Percentiles rank a stretch among this genome's conserved stretches.
Evolutionary conservation across 37 sponge, comb jelly and placozoan species (phyloP).

Genomic region (Mnemiopsis leidyi): DNA sequence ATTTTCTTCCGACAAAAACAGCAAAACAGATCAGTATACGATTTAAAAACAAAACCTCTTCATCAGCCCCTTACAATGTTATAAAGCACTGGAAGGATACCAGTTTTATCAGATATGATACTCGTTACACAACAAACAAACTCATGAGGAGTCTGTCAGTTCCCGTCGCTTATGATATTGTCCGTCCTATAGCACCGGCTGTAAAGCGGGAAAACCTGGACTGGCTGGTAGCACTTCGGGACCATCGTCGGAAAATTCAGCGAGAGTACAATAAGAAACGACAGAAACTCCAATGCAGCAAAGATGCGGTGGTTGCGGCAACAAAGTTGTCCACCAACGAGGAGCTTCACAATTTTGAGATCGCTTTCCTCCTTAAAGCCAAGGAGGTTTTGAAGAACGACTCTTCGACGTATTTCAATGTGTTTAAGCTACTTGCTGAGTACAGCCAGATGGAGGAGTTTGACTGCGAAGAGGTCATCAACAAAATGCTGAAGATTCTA

Average conservation of each 20-base stretch:
- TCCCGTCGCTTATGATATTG: neutral
- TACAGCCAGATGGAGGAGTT: conserved; percentile 1
- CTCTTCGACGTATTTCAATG: conserved; percentile 22
- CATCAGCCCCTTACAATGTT: neutral
- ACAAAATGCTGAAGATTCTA: neutral
- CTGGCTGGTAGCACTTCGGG: conserved; percentile 59
- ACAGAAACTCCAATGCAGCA: neutral
- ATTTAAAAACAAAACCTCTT: neutral
- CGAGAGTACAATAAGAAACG: neutral
- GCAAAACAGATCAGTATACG: conserved; percentile 38
- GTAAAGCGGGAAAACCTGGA: conserved; percentile 38
- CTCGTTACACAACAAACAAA: neutral
- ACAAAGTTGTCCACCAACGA: neutral
- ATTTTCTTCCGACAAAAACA: neutral
- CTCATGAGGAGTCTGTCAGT: conserved; percentile 38
- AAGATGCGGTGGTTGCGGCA: neutral
- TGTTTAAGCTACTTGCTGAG: conserved; percentile 65
- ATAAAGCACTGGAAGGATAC: conserved; percentile 53
- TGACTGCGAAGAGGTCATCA: conserved; percentile 28
- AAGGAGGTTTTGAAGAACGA: conserved; percentile 42
- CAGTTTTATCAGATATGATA: conserved; percentile 12
- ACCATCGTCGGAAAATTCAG: conserved; percentile 9
- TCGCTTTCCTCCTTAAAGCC: conserved; percentile 47
- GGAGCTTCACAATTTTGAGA: neutral
- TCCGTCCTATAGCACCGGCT: neutral